phyloP scores from a whole-genome alignment of 92 coral and sea anemone species.

The Heteractis magnifica region DNA sequence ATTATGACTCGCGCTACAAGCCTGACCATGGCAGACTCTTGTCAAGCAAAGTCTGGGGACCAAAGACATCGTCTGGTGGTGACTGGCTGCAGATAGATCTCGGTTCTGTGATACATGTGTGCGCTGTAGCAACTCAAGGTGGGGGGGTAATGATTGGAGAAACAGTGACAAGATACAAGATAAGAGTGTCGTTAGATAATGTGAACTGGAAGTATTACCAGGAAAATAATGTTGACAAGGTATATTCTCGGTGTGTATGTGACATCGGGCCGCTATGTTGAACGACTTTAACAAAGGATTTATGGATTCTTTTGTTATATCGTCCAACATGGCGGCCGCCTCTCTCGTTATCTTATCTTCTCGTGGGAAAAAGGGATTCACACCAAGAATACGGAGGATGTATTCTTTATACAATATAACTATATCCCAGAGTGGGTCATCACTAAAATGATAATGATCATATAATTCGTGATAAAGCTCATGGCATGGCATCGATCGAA shows the following conservation, averaged over 20 bases:
- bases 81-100: constrained; percentile 43
- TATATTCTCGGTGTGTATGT: constrained; percentile 1
- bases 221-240: constrained; percentile 22
- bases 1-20: not conserved
- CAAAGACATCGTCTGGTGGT: not conserved
- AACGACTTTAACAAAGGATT: too few species aligned
- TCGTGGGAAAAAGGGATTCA: too few species aligned
- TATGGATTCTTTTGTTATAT: too few species aligned
- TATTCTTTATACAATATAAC: too few species aligned
- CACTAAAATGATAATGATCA: too few species aligned
- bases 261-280: too few species aligned
- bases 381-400: too few species aligned
- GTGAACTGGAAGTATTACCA: constrained; percentile 27
- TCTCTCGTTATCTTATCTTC: too few species aligned
- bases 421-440: too few species aligned
- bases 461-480: too few species aligned
- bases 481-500: too few species aligned
- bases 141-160: not conserved
- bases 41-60: constrained; percentile 15
- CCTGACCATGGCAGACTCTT: constrained; percentile 26
- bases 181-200: constrained; percentile 27
- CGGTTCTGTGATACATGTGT: not conserved
- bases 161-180: constrained; percentile 12
- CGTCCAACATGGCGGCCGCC: too few species aligned
- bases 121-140: constrained; percentile 41